Conservation (phyloP, 2,888 invertebrate genomes). For the Acheta domesticus region DNA sequence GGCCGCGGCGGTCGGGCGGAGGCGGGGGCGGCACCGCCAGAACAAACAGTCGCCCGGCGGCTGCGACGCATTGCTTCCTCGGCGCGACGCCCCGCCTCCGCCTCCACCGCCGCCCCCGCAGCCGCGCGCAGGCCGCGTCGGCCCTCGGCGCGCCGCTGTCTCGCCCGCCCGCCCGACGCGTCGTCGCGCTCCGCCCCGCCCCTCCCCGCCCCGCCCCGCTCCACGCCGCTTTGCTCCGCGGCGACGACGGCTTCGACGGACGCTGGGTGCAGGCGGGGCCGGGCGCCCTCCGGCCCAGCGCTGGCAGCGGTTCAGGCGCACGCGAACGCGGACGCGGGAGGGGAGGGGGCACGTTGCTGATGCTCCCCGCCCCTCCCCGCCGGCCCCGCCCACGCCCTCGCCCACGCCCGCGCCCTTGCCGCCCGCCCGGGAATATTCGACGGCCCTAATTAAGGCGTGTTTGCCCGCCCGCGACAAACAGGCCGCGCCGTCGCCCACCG, state of each 20-base stretch:
- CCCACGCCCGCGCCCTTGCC: conserved; percentile 20
- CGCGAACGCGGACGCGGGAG: background rate
- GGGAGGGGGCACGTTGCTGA: background rate
- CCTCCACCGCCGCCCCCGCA: background rate
- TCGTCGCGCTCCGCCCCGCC: background rate
- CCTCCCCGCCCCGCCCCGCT: too few relatives aligned
- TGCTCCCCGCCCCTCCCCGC: background rate
- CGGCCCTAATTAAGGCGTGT: conserved; percentile 9
- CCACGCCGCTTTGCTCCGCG: too few relatives aligned
- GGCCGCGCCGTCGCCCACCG: background rate
- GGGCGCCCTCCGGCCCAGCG: background rate
- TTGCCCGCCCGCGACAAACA: conserved; percentile 18
- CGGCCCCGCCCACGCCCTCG: background rate
- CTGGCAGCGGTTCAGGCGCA: background rate
- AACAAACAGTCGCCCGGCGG: conserved; percentile 11
- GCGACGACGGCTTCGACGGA: too few relatives aligned
- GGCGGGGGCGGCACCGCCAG: background rate
- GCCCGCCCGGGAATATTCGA: conserved; percentile 10
- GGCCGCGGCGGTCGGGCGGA: background rate
- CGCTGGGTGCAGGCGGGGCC: background rate
- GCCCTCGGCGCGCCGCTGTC: background rate
- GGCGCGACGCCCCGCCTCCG: background rate
- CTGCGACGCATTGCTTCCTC: background rate
- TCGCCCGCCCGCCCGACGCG: background rate
- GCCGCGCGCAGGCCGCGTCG: background rate